Evolutionary conservation across 2,797 vertebrate species (phyloP).

Genomic region (Meda fulgida): DNA sequence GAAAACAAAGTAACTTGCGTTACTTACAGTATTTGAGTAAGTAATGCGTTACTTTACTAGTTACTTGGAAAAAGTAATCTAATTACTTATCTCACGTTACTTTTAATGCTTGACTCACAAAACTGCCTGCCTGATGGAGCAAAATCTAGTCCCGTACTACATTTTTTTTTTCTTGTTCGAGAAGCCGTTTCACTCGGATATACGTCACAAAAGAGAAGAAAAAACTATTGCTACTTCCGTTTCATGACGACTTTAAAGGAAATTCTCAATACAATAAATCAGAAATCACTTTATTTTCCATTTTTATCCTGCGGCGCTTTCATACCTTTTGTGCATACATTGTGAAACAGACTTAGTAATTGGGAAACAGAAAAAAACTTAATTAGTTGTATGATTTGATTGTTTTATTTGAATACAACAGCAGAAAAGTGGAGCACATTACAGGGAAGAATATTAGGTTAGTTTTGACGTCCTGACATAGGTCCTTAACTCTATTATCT

Average conservation of each 20-base stretch:
- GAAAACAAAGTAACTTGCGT: too few relatives aligned
- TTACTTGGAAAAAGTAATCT: too few relatives aligned
- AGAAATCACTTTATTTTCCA: background rate
- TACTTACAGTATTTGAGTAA: too few relatives aligned
- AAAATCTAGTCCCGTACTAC: background rate
- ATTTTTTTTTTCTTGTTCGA: background rate
- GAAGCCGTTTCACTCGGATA: background rate
- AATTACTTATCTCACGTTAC: too few relatives aligned
- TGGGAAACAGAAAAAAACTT: background rate
- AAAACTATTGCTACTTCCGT: background rate
- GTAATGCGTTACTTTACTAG: too few relatives aligned
- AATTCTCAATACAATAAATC: background rate
- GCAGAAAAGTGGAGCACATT: conserved; percentile 4
- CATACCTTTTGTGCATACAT: background rate
- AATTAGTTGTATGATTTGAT: conserved; percentile 6
- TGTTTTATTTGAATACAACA: background rate
- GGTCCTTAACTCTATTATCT: conserved; percentile 25
- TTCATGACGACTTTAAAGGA: background rate
- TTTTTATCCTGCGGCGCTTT: background rate
- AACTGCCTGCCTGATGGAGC: too few relatives aligned
- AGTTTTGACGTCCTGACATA: background rate
- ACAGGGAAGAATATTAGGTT: conserved; percentile 5
- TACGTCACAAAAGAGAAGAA: background rate
- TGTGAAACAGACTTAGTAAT: background rate
- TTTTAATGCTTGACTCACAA: too few relatives aligned